Evolutionary conservation across 1,140 invertebrate genomes (phyloP).

Genomic region (Euschistus heros): DNA sequence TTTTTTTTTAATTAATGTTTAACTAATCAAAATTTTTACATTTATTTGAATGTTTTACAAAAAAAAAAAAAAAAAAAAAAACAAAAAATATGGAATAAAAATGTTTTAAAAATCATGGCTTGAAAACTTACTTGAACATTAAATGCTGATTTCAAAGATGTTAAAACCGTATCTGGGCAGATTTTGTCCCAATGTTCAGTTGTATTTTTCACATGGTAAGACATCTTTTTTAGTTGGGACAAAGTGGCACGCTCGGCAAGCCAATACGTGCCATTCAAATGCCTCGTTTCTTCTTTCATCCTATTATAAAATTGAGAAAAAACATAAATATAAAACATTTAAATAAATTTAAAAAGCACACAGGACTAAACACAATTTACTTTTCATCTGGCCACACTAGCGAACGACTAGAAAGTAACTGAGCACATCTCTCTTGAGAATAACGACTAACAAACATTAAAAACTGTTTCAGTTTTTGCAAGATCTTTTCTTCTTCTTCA

Average conservation of each 20-base stretch:
- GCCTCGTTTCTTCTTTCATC: conserved; percentile 14
- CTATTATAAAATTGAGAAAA: not conserved
- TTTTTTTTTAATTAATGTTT: no score
- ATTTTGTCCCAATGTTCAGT: conserved; percentile 35
- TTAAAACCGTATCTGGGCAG: conserved; percentile 25
- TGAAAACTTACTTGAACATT: conserved; percentile 50
- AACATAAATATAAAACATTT: no score
- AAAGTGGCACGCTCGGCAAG: conserved; percentile 49
- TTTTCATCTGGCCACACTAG: conserved; percentile 27
- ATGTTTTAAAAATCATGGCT: conserved; percentile 10
- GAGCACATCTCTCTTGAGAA: conserved; percentile 81
- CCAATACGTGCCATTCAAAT: conserved; percentile 33
- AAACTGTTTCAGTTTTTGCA: conserved; percentile 60
- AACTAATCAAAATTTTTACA: no score
- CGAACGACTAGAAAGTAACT: conserved; percentile 35
- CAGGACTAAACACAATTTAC: conserved; percentile 1
- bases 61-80: no score
- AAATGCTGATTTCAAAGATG: conserved; percentile 62
- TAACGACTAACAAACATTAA: conserved; percentile 75
- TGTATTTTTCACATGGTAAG: conserved; percentile 68
- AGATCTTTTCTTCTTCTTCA: conserved; percentile 56
- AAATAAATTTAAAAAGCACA: no score
- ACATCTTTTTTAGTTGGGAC: conserved; percentile 65
- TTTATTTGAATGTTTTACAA: no score
- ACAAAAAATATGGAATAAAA: no score